Evolutionary conservation across 2,888 invertebrate genomes (phyloP).

Genomic region (Campopleginae sp.): DNA sequence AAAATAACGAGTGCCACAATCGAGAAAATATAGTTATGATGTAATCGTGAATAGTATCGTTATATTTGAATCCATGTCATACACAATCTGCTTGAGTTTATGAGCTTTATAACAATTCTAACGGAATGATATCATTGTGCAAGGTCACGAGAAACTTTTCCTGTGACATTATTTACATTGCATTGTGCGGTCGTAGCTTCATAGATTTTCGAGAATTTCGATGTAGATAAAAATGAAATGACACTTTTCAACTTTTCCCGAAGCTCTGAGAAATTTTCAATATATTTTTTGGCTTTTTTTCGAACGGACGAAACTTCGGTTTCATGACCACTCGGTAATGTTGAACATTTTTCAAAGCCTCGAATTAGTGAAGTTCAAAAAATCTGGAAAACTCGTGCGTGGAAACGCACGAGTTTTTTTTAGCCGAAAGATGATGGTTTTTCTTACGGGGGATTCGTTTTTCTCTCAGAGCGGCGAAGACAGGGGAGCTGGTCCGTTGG

Average conservation of each 20-base stretch:
- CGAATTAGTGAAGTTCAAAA: background rate
- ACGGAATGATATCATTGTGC: slow-evolving; percentile 59
- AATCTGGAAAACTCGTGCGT: too few species aligned
- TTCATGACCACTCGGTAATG: background rate
- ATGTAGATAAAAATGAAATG: background rate
- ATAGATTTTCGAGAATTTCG: background rate
- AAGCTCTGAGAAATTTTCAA: too few species aligned
- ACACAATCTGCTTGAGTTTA: slow-evolving; percentile 38
- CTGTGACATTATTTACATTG: slow-evolving; percentile 15
- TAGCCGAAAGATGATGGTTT: background rate
- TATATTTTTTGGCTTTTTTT: background rate
- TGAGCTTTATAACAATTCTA: slow-evolving; percentile 54
- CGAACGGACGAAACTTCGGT: background rate
- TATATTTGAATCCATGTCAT: slow-evolving; percentile 55
- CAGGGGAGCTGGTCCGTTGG: slow-evolving; percentile 59
- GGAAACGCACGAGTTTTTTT: background rate
- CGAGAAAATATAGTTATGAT: slow-evolving; percentile 61
- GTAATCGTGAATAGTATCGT: slow-evolving; percentile 59
- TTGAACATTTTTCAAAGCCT: background rate
- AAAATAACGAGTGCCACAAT: slow-evolving; percentile 46
- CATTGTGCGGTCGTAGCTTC: background rate
- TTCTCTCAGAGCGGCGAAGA: slow-evolving; percentile 33
- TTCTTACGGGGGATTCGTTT: slow-evolving; percentile 6
- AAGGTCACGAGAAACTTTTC: slow-evolving; percentile 42
- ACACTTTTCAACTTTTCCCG: too few species aligned